phyloP scores from a whole-genome alignment of 1,140 invertebrate genomes.

The Paralvinella palmiformis region DNA sequence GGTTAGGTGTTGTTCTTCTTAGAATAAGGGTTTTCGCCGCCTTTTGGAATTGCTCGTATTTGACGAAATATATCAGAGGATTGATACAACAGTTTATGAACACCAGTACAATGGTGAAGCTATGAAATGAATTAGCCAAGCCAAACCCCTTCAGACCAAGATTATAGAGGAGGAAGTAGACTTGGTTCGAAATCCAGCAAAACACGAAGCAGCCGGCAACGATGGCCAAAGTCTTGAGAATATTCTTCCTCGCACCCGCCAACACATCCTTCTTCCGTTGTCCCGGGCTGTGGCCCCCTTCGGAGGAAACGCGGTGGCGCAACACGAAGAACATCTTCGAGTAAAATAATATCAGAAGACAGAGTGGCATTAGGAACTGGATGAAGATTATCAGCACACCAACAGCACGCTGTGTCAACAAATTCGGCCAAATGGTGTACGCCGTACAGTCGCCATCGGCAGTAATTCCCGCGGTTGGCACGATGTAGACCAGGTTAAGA shows the following conservation, averaged over 20 bases:
- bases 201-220: neutral
- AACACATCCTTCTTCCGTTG: too few relatives aligned
- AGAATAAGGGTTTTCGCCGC: too few relatives aligned
- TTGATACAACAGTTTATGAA: too few relatives aligned
- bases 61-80: too few relatives aligned
- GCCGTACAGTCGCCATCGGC: too few relatives aligned
- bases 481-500: neutral
- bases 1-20: too few relatives aligned
- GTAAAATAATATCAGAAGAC: neutral
- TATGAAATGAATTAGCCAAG: too few relatives aligned
- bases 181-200: conserved; percentile 1
- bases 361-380: neutral
- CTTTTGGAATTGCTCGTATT: too few relatives aligned
- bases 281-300: neutral
- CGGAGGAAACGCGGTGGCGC: neutral
- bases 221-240: conserved; percentile 2
- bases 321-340: neutral
- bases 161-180: conserved; percentile 16
- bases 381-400: conserved; percentile 1
- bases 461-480: conserved; percentile 3
- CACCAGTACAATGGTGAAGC: too few relatives aligned
- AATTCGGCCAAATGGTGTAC: neutral
- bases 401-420: neutral
- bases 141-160: too few relatives aligned
- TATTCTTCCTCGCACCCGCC: conserved; percentile 2